Conservation (phyloP, 2,888 invertebrate species). For the Tenthredo notha region DNA sequence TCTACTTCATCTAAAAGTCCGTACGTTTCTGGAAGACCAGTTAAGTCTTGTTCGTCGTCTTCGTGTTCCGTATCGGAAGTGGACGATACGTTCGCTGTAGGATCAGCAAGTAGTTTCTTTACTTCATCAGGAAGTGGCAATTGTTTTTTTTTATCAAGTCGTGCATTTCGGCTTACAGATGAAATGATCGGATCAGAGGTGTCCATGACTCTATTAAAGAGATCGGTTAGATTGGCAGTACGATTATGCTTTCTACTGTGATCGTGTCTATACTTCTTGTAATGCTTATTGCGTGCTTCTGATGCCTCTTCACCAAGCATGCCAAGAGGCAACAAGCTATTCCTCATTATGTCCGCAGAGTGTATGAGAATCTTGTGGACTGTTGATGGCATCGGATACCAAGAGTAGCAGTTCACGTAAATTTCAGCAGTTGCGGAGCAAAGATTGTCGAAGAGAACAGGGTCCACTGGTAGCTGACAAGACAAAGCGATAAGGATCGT, state of each 20-base stretch:
- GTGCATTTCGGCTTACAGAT: not conserved
- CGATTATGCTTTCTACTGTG: slow-evolving; percentile 51
- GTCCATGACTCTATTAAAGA: slow-evolving; percentile 51
- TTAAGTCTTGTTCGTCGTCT: too few species aligned
- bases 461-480: slow-evolving; percentile 49
- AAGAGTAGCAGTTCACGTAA: slow-evolving; percentile 51
- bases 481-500: slow-evolving; percentile 54
- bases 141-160: not conserved
- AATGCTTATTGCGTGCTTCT: slow-evolving; percentile 54
- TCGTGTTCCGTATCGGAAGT: too few species aligned
- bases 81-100: too few species aligned
- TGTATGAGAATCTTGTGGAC: slow-evolving; percentile 56
- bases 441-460: slow-evolving; percentile 40
- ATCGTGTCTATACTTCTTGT: slow-evolving; percentile 45
- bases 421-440: slow-evolving; percentile 49
- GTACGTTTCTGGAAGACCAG: too few species aligned
- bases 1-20: too few species aligned
- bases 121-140: too few species aligned
- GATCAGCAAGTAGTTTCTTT: too few species aligned
- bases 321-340: slow-evolving; percentile 53
- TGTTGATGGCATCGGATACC: slow-evolving; percentile 55
- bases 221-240: slow-evolving; percentile 44
- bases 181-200: slow-evolving; percentile 33
- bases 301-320: slow-evolving; percentile 56
- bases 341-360: slow-evolving; percentile 50